A percentile compares a stretch with the other conserved stretches of the same genome.
These are phyloP conservation scores for Prionailurus bengalensis DNA, from an alignment of 2,113 vertebrate species.

Conservation along the genomic window DNA sequence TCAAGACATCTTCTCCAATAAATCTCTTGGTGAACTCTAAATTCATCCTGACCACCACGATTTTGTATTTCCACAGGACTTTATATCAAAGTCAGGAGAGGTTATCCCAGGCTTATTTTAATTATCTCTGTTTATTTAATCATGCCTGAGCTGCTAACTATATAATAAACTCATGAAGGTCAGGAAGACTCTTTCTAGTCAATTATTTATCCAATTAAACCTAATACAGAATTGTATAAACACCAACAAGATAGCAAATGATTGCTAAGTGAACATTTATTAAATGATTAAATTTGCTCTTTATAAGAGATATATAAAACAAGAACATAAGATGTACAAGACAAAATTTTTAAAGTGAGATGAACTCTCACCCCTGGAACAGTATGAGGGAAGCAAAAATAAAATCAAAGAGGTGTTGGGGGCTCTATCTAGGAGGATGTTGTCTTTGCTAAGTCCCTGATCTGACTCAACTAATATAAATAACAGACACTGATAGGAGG, in stretches of 20 bases:
- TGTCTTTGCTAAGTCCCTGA: neutral
- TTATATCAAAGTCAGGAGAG: constrained; percentile 54
- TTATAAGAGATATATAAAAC: neutral
- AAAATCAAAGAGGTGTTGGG: neutral
- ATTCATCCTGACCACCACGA: neutral
- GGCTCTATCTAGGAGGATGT: neutral
- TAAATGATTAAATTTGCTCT: neutral
- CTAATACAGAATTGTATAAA: neutral
- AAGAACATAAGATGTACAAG: neutral
- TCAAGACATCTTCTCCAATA: neutral
- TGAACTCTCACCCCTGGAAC: neutral
- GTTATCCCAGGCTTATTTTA: constrained; percentile 43
- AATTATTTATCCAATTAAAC: constrained; percentile 53
- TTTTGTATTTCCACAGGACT: neutral
- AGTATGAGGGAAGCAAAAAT: neutral
- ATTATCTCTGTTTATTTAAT: constrained; percentile 58
- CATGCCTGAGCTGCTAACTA: constrained; percentile 48
- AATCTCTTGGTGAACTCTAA: constrained; percentile 14
- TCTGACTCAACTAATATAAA: neutral
- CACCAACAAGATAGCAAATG: neutral
- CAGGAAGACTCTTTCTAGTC: constrained; percentile 10
- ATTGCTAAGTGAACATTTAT: constrained; percentile 6
- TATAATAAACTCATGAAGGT: constrained; percentile 55
- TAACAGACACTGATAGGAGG: neutral
- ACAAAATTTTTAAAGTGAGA: neutral